These are phyloP conservation scores for Napeogenes sylphis DNA, from an alignment of 2,888 invertebrate genomes.

Conservation along the genomic window DNA sequence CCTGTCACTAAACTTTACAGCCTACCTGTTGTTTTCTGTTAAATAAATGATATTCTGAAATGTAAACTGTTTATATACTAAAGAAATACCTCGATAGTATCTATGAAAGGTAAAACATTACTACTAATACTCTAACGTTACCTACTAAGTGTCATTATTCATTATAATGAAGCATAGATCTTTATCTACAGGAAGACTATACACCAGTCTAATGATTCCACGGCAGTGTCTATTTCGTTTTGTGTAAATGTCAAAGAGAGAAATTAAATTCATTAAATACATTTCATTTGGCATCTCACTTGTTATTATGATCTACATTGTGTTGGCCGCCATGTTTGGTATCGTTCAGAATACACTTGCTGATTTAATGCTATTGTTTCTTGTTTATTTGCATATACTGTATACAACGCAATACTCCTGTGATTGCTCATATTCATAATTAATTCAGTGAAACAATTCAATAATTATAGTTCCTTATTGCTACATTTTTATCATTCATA, in stretches of 20 bases:
- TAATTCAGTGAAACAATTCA: conserved; percentile 24
- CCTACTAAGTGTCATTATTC: neutral
- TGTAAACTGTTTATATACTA: no score
- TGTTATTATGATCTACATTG: conserved; percentile 57
- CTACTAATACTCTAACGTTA: conserved; percentile 1
- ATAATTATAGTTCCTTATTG: conserved; percentile 11
- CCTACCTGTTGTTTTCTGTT: conserved; percentile 23
- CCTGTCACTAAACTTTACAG: conserved; percentile 25
- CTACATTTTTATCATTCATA: no score
- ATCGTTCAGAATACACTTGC: conserved; percentile 47
- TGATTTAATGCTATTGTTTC: conserved; percentile 57
- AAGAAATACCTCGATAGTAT: neutral
- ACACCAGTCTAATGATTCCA: neutral
- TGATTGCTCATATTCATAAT: conserved; percentile 29
- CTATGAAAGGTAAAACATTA: neutral
- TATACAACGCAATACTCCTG: conserved; percentile 23
- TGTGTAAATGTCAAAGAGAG: conserved; percentile 15
- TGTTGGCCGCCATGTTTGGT: conserved; percentile 53
- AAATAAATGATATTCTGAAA: neutral
- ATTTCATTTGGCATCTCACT: conserved; percentile 37
- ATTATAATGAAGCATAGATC: neutral
- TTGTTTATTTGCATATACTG: conserved; percentile 30
- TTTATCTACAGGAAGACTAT: conserved; percentile 1
- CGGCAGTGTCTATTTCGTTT: neutral
- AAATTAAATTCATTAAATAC: conserved; percentile 46